Evolutionary conservation across 1,140 invertebrate genomes (phyloP).

Genomic region (Euura saliciscinereae): DNA sequence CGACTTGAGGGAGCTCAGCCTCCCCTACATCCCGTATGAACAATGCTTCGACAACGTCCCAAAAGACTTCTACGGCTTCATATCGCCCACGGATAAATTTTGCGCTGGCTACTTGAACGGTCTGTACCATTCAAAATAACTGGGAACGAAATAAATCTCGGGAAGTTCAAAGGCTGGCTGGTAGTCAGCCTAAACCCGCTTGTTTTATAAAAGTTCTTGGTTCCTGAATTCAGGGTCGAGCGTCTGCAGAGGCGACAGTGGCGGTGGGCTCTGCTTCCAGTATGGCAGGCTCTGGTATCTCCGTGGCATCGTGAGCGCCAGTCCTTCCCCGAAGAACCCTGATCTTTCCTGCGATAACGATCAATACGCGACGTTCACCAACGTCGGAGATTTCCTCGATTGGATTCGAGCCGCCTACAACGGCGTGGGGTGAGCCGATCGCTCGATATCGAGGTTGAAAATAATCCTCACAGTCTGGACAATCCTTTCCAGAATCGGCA

Average conservation of each 20-base stretch:
- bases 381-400: slow-evolving; percentile 38
- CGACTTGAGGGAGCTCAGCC: slow-evolving; percentile 37
- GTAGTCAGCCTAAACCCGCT: too few relatives aligned
- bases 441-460: too few relatives aligned
- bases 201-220: background rate
- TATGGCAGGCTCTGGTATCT: slow-evolving; percentile 40
- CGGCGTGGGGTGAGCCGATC: too few relatives aligned
- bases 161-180: too few relatives aligned
- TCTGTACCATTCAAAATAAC: background rate
- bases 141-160: background rate
- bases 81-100: slow-evolving; percentile 46
- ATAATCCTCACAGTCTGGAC: too few relatives aligned
- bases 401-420: slow-evolving; percentile 2
- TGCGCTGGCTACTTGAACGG: slow-evolving; percentile 35
- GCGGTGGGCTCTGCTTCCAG: slow-evolving; percentile 46
- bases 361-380: slow-evolving; percentile 43
- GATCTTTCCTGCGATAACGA: slow-evolving; percentile 32
- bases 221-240: slow-evolving; percentile 35
- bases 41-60: slow-evolving; percentile 34
- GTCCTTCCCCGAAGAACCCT: slow-evolving; percentile 28
- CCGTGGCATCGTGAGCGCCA: slow-evolving; percentile 46
- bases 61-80: slow-evolving; percentile 35
- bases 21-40: slow-evolving; percentile 38
- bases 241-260: slow-evolving; percentile 49
- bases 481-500: too few relatives aligned